phyloP scores from a whole-genome alignment of 2,888 invertebrate species.

The Ophioninae sp. region DNA sequence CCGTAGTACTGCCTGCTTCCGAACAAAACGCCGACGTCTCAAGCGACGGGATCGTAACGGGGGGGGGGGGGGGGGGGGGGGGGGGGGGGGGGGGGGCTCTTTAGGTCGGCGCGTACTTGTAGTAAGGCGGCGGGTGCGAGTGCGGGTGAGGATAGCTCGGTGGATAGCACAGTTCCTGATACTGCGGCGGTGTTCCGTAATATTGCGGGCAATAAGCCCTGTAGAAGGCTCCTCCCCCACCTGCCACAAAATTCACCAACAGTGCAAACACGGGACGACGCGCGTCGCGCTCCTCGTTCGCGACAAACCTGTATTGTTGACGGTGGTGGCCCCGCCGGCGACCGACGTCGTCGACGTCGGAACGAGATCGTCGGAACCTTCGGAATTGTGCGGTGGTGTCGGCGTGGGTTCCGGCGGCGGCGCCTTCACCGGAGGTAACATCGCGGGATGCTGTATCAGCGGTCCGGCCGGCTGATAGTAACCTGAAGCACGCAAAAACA shows the following conservation, averaged over 20 bases:
- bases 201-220: slow-evolving; percentile 82
- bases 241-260: slow-evolving; percentile 65
- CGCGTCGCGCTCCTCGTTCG: too few relatives aligned
- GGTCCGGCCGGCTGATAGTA: slow-evolving; percentile 97
- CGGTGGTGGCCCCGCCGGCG: slow-evolving; percentile 73
- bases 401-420: slow-evolving; percentile 79
- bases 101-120: slow-evolving; percentile 79
- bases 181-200: slow-evolving; percentile 81
- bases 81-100: too few relatives aligned
- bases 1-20: slow-evolving; percentile 77
- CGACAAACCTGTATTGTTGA: slow-evolving; percentile 74
- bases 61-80: too few relatives aligned
- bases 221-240: slow-evolving; percentile 77
- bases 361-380: slow-evolving; percentile 79
- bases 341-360: slow-evolving; percentile 78
- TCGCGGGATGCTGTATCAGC: slow-evolving; percentile 85
- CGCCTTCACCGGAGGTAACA: slow-evolving; percentile 79
- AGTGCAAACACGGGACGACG: too few relatives aligned
- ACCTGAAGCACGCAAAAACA: slow-evolving; percentile 83
- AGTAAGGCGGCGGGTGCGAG: slow-evolving; percentile 79
- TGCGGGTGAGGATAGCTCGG: slow-evolving; percentile 80
- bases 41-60: too few relatives aligned
- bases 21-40: background rate
- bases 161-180: slow-evolving; percentile 82
- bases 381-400: slow-evolving; percentile 80